Conservation (phyloP, 1,140 invertebrate genomes). For the Ladona fulva region DNA sequence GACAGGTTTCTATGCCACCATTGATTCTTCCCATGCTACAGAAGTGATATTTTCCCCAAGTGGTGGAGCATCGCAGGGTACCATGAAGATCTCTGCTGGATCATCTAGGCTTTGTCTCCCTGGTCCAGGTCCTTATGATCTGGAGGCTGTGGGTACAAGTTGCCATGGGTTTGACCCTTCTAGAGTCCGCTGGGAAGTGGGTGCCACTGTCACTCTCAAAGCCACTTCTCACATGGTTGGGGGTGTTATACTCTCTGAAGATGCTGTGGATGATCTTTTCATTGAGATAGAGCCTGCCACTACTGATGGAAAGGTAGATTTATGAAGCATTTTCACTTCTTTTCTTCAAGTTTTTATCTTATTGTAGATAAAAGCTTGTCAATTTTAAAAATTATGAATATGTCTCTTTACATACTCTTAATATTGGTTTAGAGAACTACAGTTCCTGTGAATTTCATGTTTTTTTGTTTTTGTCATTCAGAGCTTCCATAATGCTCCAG, state of each 20-base stretch:
- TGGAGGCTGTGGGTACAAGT: slow-evolving; percentile 53
- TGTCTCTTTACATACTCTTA: too few species aligned
- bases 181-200: slow-evolving; percentile 36
- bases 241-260: slow-evolving; percentile 27
- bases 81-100: slow-evolving; percentile 28
- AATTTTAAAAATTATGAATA: too few species aligned
- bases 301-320: slow-evolving; percentile 11
- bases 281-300: slow-evolving; percentile 28
- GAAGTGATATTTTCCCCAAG: slow-evolving; percentile 34
- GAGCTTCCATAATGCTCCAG: too few species aligned
- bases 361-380: too few species aligned
- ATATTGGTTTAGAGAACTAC: too few species aligned
- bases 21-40: slow-evolving; percentile 61
- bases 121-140: slow-evolving; percentile 57
- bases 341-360: too few species aligned
- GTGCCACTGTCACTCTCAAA: slow-evolving; percentile 27
- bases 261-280: slow-evolving; percentile 31
- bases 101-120: slow-evolving; percentile 56
- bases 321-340: too few species aligned
- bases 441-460: too few species aligned
- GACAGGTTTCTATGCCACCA: slow-evolving; percentile 59
- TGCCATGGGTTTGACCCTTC: slow-evolving; percentile 67
- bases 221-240: slow-evolving; percentile 34
- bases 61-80: neutral
- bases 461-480: too few species aligned